Evolutionary conservation across 2,797 vertebrate genomes (phyloP).

Genomic region (Aplochiton taeniatus): DNA sequence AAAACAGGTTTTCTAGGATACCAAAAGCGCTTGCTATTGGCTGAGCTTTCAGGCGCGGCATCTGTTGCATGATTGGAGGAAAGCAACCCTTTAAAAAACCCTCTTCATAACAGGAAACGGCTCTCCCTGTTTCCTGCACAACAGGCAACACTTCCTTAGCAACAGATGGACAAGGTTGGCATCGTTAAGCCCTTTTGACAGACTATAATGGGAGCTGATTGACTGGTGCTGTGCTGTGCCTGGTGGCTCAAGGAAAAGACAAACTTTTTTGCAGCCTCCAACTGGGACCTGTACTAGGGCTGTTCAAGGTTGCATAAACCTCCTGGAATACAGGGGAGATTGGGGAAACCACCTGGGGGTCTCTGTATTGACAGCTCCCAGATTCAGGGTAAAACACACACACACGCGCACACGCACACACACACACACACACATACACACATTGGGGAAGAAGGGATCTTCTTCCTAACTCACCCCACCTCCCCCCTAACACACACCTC

Average conservation of each 20-base stretch:
- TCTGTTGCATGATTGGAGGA: constrained; percentile 89
- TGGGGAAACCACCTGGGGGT: constrained; percentile 51
- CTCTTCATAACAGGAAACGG: constrained; percentile 99
- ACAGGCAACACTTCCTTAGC: constrained; percentile 92
- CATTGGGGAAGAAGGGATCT: constrained; percentile 42
- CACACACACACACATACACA: too few relatives aligned
- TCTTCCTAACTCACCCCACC: constrained; percentile 20
- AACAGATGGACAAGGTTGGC: constrained; percentile 86
- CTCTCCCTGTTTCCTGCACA: constrained; percentile 96
- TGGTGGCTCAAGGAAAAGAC: constrained; percentile 44
- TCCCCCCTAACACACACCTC: constrained; percentile 22
- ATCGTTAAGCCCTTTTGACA: constrained; percentile 80
- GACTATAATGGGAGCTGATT: constrained; percentile 47
- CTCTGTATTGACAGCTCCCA: constrained; percentile 64
- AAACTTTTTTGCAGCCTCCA: constrained; percentile 45
- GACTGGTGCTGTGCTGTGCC: constrained; percentile 40
- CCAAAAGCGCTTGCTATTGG: constrained; percentile 68
- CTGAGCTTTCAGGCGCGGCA: constrained; percentile 83
- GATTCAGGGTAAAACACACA: constrained; percentile 53
- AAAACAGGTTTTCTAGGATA: constrained; percentile 68
- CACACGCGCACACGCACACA: too few relatives aligned
- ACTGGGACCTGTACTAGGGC: constrained; percentile 24
- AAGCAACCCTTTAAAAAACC: constrained; percentile 86
- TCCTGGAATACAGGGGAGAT: constrained; percentile 52
- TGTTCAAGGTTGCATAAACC: constrained; percentile 71